These are phyloP conservation scores for Pagrus major DNA, from an alignment of 2,113 vertebrate species.

Conservation along the genomic window DNA sequence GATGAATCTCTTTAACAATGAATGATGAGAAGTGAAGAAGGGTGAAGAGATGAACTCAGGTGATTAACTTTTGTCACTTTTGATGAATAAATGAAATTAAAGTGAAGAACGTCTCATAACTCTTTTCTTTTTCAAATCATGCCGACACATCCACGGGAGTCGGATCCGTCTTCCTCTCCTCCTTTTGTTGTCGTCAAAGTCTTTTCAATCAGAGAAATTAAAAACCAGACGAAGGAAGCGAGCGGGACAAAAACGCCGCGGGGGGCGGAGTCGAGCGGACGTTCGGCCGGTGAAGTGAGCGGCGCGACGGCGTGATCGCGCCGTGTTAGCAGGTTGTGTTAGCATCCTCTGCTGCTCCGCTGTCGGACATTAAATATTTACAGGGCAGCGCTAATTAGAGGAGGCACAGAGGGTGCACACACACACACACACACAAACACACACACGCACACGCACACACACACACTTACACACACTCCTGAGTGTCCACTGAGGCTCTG, in stretches of 20 bases:
- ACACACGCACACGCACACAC: conserved; percentile 4
- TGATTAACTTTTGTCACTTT: neutral
- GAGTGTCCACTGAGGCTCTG: conserved; percentile 36
- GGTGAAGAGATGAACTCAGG: neutral
- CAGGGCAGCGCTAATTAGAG: conserved; percentile 53
- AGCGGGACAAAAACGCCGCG: neutral
- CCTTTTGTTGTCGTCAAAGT: neutral
- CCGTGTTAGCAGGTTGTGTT: conserved; percentile 4
- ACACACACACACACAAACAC: conserved; percentile 8
- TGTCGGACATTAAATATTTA: conserved; percentile 56
- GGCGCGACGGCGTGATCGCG: neutral
- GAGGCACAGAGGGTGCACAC: conserved; percentile 14
- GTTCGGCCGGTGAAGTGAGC: neutral
- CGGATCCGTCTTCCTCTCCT: neutral
- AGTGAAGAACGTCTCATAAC: neutral
- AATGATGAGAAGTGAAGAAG: neutral
- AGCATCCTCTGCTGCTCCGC: conserved; percentile 27
- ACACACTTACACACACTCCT: conserved; percentile 15
- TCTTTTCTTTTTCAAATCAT: neutral
- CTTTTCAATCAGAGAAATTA: neutral
- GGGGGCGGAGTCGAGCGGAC: neutral
- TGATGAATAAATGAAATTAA: neutral
- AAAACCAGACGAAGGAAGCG: neutral
- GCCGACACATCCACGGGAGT: neutral
- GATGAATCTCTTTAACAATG: neutral